A percentile compares a stretch with the other conserved stretches of the same genome.
These are phyloP conservation scores for Metellina segmentata DNA, from an alignment of 2,888 invertebrate species.

Conservation along the genomic window DNA sequence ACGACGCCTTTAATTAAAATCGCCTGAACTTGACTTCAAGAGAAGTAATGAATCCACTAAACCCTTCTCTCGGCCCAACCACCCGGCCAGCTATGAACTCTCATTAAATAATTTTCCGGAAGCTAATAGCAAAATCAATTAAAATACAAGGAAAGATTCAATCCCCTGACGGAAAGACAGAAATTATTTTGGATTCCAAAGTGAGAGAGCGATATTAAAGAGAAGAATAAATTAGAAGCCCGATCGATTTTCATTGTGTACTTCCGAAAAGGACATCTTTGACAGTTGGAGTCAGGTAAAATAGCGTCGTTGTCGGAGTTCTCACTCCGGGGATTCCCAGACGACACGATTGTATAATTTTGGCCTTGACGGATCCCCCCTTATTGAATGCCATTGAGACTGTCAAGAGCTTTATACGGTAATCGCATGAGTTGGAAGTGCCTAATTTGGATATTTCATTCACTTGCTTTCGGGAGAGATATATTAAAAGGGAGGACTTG, in stretches of 20 bases:
- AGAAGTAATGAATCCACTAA: conserved; percentile 20
- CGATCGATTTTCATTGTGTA: conserved; percentile 35
- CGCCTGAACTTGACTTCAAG: background rate
- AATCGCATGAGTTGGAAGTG: background rate
- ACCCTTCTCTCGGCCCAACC: background rate
- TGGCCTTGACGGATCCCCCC: background rate
- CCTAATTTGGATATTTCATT: conserved; percentile 11
- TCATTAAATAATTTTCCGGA: conserved; percentile 35
- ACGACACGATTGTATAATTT: background rate
- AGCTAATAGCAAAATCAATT: conserved; percentile 52
- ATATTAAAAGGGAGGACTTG: background rate
- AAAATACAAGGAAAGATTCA: conserved; percentile 29
- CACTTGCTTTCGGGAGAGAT: background rate
- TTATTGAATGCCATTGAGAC: background rate
- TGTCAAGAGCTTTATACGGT: conserved; percentile 11
- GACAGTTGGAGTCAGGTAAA: background rate
- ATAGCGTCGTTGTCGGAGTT: background rate
- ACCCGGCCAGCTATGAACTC: conserved; percentile 7
- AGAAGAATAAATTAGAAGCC: conserved; percentile 9
- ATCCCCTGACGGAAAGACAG: conserved; percentile 12
- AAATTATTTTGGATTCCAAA: conserved; percentile 9
- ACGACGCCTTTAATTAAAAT: background rate
- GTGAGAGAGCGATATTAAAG: background rate
- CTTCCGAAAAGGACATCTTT: background rate
- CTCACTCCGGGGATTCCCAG: background rate